phyloP scores from a whole-genome alignment of 2,888 invertebrate species.

The Amblyjoppa fuscipennis region DNA sequence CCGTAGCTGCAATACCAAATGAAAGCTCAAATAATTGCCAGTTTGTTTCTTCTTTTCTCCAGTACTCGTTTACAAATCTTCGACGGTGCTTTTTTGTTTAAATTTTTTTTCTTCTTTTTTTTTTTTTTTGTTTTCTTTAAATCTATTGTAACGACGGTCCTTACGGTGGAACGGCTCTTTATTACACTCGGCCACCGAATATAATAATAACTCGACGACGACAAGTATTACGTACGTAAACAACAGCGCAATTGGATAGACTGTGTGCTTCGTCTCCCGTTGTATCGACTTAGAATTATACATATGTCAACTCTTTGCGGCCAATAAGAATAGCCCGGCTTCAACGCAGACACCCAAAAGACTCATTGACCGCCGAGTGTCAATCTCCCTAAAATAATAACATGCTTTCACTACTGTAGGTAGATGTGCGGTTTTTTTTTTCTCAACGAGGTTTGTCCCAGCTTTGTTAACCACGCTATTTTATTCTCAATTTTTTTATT shows the following conservation, averaged over 20 bases:
- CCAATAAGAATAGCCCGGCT: background rate
- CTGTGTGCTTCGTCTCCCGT: slow-evolving; percentile 24
- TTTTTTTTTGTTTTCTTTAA: background rate
- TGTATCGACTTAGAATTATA: slow-evolving; percentile 25
- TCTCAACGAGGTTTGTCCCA: slow-evolving; percentile 43
- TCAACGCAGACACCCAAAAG: background rate
- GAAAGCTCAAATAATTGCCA: slow-evolving; percentile 58
- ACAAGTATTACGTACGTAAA: slow-evolving; percentile 36
- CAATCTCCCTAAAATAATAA: slow-evolving; percentile 55
- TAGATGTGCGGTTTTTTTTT: slow-evolving; percentile 42
- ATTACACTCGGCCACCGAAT: slow-evolving; percentile 13
- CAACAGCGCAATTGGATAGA: slow-evolving; percentile 20
- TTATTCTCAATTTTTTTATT: slow-evolving; percentile 39
- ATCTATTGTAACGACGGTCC: slow-evolving; percentile 29
- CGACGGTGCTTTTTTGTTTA: background rate
- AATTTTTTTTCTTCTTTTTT: background rate
- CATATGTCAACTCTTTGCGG: slow-evolving; percentile 6
- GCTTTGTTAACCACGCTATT: slow-evolving; percentile 36
- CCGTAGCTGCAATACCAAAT: slow-evolving; percentile 63
- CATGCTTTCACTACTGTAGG: slow-evolving; percentile 41
- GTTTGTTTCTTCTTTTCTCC: background rate
- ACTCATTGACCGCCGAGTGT: slow-evolving; percentile 5
- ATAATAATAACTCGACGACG: slow-evolving; percentile 28
- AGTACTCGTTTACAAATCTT: slow-evolving; percentile 6
- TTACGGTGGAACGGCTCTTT: slow-evolving; percentile 22